Conservation (phyloP, 2,113 vertebrate species). For the Corythoichthys intestinalis region DNA sequence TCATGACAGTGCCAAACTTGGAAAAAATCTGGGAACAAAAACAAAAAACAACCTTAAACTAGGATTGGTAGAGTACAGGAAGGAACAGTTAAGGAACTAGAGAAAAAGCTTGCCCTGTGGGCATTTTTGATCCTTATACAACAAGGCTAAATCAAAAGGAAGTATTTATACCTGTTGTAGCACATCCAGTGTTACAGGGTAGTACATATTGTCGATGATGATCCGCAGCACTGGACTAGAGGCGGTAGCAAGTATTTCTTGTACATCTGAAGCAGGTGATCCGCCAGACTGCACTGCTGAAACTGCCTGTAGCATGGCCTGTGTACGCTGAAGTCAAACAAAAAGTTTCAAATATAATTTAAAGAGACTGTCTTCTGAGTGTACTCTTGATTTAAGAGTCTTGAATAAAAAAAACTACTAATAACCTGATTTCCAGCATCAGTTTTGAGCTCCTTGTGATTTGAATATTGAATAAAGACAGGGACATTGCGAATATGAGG, state of each 20-base stretch:
- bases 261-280: constrained; percentile 82
- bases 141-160: not conserved
- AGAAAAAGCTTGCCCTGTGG: not conserved
- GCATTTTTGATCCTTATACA: not conserved
- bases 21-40: constrained; percentile 85
- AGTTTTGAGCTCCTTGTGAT: constrained; percentile 96
- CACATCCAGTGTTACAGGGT: constrained; percentile 95
- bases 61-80: not conserved
- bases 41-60: constrained; percentile 5
- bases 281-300: constrained; percentile 87
- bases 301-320: constrained; percentile 87
- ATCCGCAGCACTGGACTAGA: constrained; percentile 95
- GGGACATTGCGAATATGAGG: constrained; percentile 93
- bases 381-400: not conserved
- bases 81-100: not conserved
- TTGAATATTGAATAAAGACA: constrained; percentile 95
- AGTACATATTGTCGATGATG: constrained; percentile 99
- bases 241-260: constrained; percentile 83
- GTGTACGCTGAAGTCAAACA: constrained; percentile 75
- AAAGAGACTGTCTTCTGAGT: not conserved
- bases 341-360: not conserved
- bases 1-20: constrained; percentile 97
- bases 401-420: not conserved
- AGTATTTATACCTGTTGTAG: constrained; percentile 83
- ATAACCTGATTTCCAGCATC: constrained; percentile 89